phyloP scores from a whole-genome alignment of 1,140 invertebrate species.

The Nymphalis io region DNA sequence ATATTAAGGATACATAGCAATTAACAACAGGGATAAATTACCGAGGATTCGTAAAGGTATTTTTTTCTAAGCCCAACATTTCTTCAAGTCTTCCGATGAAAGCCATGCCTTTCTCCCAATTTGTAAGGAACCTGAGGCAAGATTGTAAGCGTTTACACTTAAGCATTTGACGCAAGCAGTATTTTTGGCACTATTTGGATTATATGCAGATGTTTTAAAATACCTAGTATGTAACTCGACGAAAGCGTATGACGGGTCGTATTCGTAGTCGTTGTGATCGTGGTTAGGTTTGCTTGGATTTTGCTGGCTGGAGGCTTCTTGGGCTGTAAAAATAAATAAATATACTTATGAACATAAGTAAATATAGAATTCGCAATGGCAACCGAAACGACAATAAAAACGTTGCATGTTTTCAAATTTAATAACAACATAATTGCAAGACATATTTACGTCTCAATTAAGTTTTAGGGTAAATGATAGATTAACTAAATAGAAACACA shows the following conservation, averaged over 20 bases:
- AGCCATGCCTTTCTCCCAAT: constrained; percentile 82
- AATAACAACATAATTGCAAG: not conserved
- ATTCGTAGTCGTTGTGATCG: constrained; percentile 78
- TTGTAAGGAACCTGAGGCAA: constrained; percentile 58
- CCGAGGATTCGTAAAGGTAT: constrained; percentile 74
- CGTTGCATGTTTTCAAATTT: not conserved
- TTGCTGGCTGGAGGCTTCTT: constrained; percentile 42
- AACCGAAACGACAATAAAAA: not conserved
- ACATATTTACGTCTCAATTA: not conserved
- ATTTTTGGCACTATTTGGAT: not conserved
- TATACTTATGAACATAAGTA: not conserved
- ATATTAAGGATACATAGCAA: constrained; percentile 10
- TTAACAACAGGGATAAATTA: constrained; percentile 42
- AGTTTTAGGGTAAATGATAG: not conserved
- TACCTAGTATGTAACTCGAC: constrained; percentile 85
- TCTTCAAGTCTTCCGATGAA: constrained; percentile 82
- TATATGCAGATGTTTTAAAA: constrained; percentile 26
- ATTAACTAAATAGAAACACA: not conserved
- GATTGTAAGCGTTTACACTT: constrained; percentile 29
- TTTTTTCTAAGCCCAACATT: constrained; percentile 82
- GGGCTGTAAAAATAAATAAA: constrained; percentile 56
- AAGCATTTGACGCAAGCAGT: constrained; percentile 19
- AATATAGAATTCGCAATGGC: no score
- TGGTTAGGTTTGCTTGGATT: constrained; percentile 49
- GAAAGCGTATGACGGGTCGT: constrained; percentile 86